Conservation (phyloP, 1,140 invertebrate genomes). For the Conus ventricosus region DNA sequence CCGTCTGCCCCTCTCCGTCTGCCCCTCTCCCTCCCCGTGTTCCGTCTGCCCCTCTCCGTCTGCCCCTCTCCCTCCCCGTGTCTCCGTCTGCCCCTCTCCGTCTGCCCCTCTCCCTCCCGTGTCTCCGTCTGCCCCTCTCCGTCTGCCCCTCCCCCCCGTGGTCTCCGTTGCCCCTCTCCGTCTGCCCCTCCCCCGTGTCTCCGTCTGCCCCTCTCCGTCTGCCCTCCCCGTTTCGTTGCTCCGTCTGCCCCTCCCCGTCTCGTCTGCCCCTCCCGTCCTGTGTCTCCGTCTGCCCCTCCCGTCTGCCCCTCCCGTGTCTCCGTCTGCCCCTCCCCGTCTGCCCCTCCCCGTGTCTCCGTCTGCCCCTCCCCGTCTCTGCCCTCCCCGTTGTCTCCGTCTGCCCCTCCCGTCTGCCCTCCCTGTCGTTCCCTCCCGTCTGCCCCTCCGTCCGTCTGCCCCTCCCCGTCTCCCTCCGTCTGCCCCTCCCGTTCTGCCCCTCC, state of each 20-base stretch:
- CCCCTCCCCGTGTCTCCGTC: neutral
- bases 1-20: conserved; percentile 25
- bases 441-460: neutral
- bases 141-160: too few species aligned
- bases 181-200: too few species aligned
- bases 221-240: too few species aligned
- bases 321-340: neutral
- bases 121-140: too few species aligned
- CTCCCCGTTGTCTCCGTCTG: neutral
- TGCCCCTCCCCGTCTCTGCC: neutral
- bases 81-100: too few species aligned
- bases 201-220: too few species aligned
- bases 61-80: too few species aligned
- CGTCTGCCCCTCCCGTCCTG: neutral
- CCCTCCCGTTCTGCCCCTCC: neutral
- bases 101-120: too few species aligned
- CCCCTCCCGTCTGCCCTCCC: neutral
- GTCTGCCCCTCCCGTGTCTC: neutral
- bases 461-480: neutral
- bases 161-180: too few species aligned
- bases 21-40: conserved; percentile 24
- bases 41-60: conserved; percentile 21
- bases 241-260: too few species aligned
- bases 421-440: neutral
- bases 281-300: neutral